phyloP scores from a whole-genome alignment of 30 jellyfish, hydroid and myxozoan species.

The Hydractinia echinata region DNA sequence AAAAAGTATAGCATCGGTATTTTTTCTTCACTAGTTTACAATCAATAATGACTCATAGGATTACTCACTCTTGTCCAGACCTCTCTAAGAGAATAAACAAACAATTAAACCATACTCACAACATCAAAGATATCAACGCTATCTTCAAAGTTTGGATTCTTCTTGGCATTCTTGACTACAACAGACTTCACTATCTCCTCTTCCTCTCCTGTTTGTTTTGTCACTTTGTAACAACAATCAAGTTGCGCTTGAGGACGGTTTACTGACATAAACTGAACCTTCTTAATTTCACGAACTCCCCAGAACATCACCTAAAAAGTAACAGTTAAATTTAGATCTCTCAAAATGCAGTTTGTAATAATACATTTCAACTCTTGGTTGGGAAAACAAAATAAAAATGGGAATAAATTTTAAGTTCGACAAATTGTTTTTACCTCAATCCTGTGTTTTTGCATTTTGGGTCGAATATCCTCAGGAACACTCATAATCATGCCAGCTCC shows the following conservation, averaged over 20 bases:
- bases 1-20: too few relatives aligned
- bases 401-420: background rate
- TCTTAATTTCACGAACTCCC: slow-evolving; percentile 97
- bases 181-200: slow-evolving; percentile 62
- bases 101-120: slow-evolving; percentile 33
- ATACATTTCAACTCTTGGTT: background rate
- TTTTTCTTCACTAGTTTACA: too few relatives aligned
- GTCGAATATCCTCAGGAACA: slow-evolving; percentile 74
- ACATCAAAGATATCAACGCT: slow-evolving; percentile 91
- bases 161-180: slow-evolving; percentile 66
- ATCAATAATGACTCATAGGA: too few relatives aligned
- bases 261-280: slow-evolving; percentile 60
- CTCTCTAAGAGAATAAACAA: too few relatives aligned
- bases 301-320: slow-evolving; percentile 68
- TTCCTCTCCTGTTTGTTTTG: slow-evolving; percentile 40
- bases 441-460: slow-evolving; percentile 65
- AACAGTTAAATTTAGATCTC: background rate
- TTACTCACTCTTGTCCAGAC: too few relatives aligned
- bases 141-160: slow-evolving; percentile 87
- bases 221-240: slow-evolving; percentile 83
- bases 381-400: background rate
- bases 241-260: slow-evolving; percentile 83
- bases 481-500: slow-evolving; percentile 30
- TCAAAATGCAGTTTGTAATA: background rate
- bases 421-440: slow-evolving; percentile 55